phyloP scores from a whole-genome alignment of 2,113 vertebrate species.

The Tupaia chinensis region DNA sequence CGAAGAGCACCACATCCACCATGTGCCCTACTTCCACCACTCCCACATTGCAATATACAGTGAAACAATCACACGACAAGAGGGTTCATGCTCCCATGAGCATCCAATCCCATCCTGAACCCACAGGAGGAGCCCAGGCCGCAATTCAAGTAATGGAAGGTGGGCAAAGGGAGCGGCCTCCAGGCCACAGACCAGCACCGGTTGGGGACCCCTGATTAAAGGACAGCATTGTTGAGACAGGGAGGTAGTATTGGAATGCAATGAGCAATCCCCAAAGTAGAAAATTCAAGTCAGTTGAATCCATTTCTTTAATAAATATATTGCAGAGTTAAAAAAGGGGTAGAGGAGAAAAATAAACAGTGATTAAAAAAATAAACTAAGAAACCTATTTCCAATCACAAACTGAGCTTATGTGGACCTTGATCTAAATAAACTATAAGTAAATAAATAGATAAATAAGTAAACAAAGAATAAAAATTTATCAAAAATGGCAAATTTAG shows the following conservation, averaged over 20 bases:
- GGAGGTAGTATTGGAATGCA: not conserved
- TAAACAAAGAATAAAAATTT: not conserved
- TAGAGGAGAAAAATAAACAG: not conserved
- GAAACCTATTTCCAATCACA: not conserved
- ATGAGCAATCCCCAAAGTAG: not conserved
- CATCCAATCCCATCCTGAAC: no score
- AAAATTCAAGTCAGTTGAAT: not conserved
- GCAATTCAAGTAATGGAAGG: no score
- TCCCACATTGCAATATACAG: no score
- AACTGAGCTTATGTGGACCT: not conserved
- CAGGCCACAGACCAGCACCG: no score
- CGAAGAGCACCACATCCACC: no score
- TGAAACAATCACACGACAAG: no score
- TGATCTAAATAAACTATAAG: not conserved
- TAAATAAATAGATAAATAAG: not conserved
- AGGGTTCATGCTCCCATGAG: no score
- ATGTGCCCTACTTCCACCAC: no score
- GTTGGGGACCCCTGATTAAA: no score
- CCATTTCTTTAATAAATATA: conserved; percentile 23
- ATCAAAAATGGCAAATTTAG: not conserved
- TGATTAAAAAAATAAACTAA: not conserved
- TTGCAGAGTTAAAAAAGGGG: not conserved
- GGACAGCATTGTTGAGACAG: no score
- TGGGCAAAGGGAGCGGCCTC: no score
- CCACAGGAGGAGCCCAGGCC: no score